phyloP scores from a whole-genome alignment of 2,113 vertebrate species.

The Abramis brama region DNA sequence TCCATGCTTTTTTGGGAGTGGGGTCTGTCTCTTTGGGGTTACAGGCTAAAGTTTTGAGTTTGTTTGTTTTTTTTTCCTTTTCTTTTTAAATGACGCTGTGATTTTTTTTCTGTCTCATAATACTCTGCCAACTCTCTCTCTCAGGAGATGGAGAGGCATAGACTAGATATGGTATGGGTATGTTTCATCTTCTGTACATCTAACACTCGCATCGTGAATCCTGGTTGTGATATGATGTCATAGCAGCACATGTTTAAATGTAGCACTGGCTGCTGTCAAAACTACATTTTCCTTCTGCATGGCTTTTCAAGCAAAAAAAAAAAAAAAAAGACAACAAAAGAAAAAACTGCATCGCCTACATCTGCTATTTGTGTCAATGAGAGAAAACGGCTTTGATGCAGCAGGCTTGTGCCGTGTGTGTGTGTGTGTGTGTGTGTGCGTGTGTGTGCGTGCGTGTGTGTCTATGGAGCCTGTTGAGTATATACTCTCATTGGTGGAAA shows the following conservation, averaged over 20 bases:
- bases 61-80: constrained; percentile 52
- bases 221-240: constrained; percentile 99
- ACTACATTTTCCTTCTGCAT: constrained; percentile 99
- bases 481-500: constrained; percentile 54
- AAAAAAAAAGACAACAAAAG: constrained; percentile 60
- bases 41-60: constrained; percentile 55
- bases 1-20: constrained; percentile 85
- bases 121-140: constrained; percentile 99
- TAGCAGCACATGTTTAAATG: constrained; percentile 98
- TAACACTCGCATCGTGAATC: constrained; percentile 99
- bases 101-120: constrained; percentile 94
- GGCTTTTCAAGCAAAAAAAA: constrained; percentile 96
- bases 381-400: constrained; percentile 49
- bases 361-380: constrained; percentile 66
- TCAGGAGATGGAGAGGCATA: constrained; percentile 99
- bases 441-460: constrained; percentile 5
- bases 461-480: constrained; percentile 35
- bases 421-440: constrained; percentile 18
- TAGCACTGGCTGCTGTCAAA: constrained; percentile 99
- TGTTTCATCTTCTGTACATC: constrained; percentile 99
- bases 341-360: constrained; percentile 73
- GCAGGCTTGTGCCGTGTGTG: constrained; percentile 37
- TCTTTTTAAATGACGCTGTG: constrained; percentile 79
- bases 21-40: constrained; percentile 74
- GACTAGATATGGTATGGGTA: constrained; percentile 99